Base-by-base conservation (phyloP, 1,140 invertebrate genomes). In the Plodia interpunctella region DNA sequence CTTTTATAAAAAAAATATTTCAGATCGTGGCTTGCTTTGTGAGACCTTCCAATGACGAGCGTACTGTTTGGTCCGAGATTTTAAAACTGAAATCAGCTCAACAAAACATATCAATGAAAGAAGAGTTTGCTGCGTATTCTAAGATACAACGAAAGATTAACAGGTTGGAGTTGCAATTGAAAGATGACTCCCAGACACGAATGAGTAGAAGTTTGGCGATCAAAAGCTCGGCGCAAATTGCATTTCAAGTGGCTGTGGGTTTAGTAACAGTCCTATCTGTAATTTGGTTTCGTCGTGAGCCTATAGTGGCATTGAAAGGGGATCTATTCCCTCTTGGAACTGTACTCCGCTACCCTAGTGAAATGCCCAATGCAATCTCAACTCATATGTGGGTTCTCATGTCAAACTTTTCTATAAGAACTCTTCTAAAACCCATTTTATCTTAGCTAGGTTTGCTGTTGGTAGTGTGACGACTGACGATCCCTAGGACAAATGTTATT, bases 51-150 rank as follows among this genome's bases (percentile, higher is more conserved):
- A 72, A 78, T 28, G 71, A 83, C 65, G 89, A 90, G 61, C 72
- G 77, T 19, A 59, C 55, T 5, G 28, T 80, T n/a, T 82, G 78
- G 70, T 56, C 64, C 20, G 76, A 88, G 68, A 74, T 90, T n/a
- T n/a, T 74, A 8, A 78, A 75, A 57, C 64, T 90, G 5, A 87
- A 88, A 72, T 62, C 64, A 1, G 72, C 83, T 56, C 88, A 90
- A 59, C 77, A 80, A 50, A 57, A 59, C 6, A 80, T 90, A 55
- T 90, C 90, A 5, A 90, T 90, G 69, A 90, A 86, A 66, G 88
- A 90, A 63, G 86, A 90, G 55, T 90, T 90, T 78, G 88, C 87
- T 18, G 80, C 87, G n/a, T 86, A 90, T 65, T 83, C 87, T 0
- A 90, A 88, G 65, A 32, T 90, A 18, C 90, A 90, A 62, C 73